Evolutionary conservation across 2,888 invertebrate species (phyloP).

Genomic region (Apomyelois bistriatella): DNA sequence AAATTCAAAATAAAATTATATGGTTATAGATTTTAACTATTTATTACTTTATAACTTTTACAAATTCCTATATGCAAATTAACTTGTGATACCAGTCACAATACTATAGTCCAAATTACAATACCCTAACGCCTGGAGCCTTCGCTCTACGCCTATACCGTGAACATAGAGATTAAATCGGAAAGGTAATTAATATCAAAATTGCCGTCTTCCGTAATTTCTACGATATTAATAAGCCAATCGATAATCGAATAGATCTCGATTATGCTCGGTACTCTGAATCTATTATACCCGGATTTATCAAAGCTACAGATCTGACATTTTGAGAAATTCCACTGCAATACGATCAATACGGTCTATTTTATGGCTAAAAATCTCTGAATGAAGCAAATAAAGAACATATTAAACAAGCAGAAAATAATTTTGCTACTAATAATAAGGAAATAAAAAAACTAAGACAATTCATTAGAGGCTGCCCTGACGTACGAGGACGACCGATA

Average conservation of each 20-base stretch:
- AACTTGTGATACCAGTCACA: neutral
- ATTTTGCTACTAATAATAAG: no score
- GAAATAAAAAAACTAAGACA: no score
- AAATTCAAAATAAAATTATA: no score
- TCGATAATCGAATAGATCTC: conserved; percentile 7
- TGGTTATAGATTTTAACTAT: no score
- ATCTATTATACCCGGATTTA: conserved; percentile 1
- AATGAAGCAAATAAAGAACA: no score
- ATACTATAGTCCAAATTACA: neutral
- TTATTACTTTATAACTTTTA: no score
- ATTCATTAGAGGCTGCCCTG: no score
- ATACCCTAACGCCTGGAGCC: neutral
- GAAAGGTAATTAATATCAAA: conserved; percentile 3
- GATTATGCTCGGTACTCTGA: conserved; percentile 4
- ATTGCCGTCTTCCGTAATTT: conserved; percentile 2
- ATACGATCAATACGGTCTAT: neutral
- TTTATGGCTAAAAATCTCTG: neutral
- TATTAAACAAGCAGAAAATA: no score
- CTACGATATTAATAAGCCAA: conserved; percentile 7
- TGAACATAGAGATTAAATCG: neutral
- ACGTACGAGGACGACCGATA: no score
- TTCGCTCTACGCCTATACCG: neutral
- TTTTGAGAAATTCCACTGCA: neutral
- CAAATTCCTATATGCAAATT: neutral
- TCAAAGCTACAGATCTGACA: neutral